Evolutionary conservation across 2,113 vertebrate genomes (phyloP).

Genomic region (Psammodynastes pulverulentus): DNA sequence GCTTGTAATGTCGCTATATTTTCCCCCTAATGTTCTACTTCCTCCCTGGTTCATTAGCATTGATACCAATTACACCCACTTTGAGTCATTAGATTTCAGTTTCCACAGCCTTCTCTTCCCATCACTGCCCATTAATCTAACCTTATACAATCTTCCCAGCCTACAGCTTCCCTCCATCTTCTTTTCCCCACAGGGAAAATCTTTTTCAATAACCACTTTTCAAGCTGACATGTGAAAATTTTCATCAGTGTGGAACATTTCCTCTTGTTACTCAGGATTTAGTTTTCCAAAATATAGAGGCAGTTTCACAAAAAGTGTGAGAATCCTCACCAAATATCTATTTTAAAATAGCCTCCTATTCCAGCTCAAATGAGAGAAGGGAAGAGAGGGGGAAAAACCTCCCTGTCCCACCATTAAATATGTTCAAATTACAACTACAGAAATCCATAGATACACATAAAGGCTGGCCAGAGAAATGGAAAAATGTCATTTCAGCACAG

Average conservation of each 20-base stretch:
- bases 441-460: not conserved
- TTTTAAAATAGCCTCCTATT: not conserved
- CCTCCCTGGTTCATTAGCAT: conserved; percentile 50
- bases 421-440: not conserved
- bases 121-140: conserved; percentile 46
- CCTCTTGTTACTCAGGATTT: conserved; percentile 35
- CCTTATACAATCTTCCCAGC: conserved; percentile 18
- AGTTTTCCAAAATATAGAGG: conserved; percentile 33
- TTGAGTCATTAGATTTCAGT: conserved; percentile 49
- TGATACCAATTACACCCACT: conserved; percentile 49
- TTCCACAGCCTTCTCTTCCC: conserved; percentile 25
- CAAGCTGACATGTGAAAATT: conserved; percentile 22
- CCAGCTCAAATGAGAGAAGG: not conserved
- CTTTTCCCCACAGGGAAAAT: conserved; percentile 36
- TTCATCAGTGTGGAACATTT: conserved; percentile 35
- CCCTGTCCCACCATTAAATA: not conserved
- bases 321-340: not conserved
- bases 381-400: accelerated
- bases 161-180: not conserved
- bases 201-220: conserved; percentile 48
- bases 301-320: not conserved
- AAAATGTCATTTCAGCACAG: not conserved
- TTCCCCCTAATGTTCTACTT: conserved; percentile 7
- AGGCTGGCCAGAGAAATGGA: not conserved
- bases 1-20: not conserved